phyloP scores from a whole-genome alignment of 2,797 vertebrate genomes.

The Hafferia zeledoni region DNA sequence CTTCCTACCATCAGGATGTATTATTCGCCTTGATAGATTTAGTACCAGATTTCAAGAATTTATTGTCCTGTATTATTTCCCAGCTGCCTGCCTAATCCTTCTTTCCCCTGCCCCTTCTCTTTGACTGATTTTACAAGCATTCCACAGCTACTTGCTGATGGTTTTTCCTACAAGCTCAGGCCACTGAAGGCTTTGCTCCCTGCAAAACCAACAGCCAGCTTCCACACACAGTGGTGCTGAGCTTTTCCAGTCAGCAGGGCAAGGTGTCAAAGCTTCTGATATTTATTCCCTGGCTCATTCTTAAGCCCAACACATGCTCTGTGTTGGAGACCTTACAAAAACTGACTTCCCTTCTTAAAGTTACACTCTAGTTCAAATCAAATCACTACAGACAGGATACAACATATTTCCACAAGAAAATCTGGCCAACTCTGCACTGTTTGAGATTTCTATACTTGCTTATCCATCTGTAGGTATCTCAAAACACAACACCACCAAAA shows the following conservation, averaged over 20 bases:
- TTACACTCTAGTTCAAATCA: not conserved
- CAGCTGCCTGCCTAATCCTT: conserved; percentile 1
- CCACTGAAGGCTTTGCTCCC: not conserved
- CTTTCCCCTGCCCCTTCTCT: not conserved
- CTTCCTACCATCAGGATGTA: conserved; percentile 6
- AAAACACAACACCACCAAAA: not conserved
- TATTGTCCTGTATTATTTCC: conserved; percentile 9
- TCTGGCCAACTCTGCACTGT: not conserved
- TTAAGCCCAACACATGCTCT: not conserved
- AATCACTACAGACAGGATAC: not conserved
- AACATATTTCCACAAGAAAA: rapidly evolving
- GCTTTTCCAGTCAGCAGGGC: not conserved
- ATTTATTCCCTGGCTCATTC: not conserved
- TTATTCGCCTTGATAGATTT: conserved; percentile 72
- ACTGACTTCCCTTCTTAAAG: not conserved
- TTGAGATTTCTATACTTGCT: not conserved
- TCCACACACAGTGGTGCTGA: not conserved
- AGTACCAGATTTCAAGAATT: conserved; percentile 38
- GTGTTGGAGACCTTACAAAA: not conserved
- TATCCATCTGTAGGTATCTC: not conserved
- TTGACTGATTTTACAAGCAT: not conserved
- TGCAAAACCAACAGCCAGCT: not conserved
- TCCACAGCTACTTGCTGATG: not conserved
- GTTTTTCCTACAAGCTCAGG: not conserved
- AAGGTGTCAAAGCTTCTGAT: not conserved